Percentiles rank a stretch among this genome's conserved stretches.
Evolutionary conservation across 2,113 vertebrate genomes (phyloP).

Genomic region (Mola mola): DNA sequence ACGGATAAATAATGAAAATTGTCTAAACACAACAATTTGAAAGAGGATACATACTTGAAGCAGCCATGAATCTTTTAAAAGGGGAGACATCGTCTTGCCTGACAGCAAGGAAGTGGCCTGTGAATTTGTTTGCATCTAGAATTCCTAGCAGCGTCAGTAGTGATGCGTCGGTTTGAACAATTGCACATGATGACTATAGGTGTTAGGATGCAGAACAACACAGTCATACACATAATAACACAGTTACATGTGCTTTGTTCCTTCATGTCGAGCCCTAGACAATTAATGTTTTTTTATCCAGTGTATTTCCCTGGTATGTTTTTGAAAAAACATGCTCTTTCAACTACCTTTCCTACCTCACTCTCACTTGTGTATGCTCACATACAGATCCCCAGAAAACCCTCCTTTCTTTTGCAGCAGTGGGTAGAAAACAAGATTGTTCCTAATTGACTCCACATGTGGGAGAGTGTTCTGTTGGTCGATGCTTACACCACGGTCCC

Average conservation of each 20-base stretch:
- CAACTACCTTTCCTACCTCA: constrained; percentile 46
- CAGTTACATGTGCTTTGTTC: constrained; percentile 40
- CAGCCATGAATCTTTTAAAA: constrained; percentile 75
- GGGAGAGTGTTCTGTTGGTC: constrained; percentile 83
- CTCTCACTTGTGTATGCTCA: constrained; percentile 21
- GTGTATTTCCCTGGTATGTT: constrained; percentile 38
- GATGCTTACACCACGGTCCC: constrained; percentile 75
- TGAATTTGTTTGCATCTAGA: constrained; percentile 53
- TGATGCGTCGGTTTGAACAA: constrained; percentile 42
- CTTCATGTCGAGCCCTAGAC: constrained; percentile 33
- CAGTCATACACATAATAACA: constrained; percentile 9
- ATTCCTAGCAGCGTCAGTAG: constrained; percentile 41
- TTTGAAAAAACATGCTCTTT: constrained; percentile 65
- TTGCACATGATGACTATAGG: constrained; percentile 32
- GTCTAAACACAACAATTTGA: constrained; percentile 76
- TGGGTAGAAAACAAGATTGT: constrained; percentile 87
- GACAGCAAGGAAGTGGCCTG: constrained; percentile 67
- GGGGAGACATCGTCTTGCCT: constrained; percentile 70
- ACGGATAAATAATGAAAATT: constrained; percentile 75
- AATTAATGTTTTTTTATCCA: constrained; percentile 25
- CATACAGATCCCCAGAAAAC: constrained; percentile 64
- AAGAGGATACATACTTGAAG: constrained; percentile 72
- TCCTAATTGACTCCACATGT: constrained; percentile 88
- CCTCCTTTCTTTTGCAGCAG: constrained; percentile 80
- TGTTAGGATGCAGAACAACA: constrained; percentile 44